Percentiles rank a stretch among this genome's conserved stretches.
These are phyloP conservation scores for Laticauda laticaudata DNA, from an alignment of 2,113 vertebrate species.

Conservation along the genomic window DNA sequence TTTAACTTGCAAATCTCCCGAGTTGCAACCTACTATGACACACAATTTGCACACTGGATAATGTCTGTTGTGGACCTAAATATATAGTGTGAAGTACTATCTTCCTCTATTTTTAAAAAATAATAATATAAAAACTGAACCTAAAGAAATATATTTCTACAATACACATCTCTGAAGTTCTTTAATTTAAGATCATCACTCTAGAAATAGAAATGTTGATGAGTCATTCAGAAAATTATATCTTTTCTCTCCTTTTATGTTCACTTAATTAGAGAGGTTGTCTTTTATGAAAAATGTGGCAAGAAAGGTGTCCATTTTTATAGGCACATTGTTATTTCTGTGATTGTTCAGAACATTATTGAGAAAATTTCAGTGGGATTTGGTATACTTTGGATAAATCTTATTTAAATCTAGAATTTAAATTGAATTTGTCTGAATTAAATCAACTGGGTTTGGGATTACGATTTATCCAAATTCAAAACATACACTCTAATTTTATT, in stretches of 20 bases:
- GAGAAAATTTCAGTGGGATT: background rate
- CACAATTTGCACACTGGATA: background rate
- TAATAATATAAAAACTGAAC: background rate
- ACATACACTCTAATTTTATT: background rate
- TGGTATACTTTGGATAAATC: background rate
- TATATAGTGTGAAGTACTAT: background rate
- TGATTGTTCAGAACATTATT: background rate
- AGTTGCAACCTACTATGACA: background rate
- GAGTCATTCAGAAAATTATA: background rate
- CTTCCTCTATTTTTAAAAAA: background rate
- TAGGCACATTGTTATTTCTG: background rate
- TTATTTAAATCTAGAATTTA: background rate
- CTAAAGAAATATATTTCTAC: background rate
- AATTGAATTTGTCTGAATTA: background rate
- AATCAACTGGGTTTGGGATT: background rate
- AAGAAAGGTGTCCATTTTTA: background rate
- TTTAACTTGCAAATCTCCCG: background rate
- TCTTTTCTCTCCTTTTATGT: background rate
- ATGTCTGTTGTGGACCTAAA: background rate
- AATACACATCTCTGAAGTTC: background rate
- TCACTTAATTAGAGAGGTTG: background rate
- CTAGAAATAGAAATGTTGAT: background rate
- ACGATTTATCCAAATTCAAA: background rate
- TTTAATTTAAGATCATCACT: background rate
- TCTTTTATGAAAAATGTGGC: background rate